Base-by-base conservation (phyloP, 2,113 vertebrate genomes). In the Odobenus rosmarus region DNA sequence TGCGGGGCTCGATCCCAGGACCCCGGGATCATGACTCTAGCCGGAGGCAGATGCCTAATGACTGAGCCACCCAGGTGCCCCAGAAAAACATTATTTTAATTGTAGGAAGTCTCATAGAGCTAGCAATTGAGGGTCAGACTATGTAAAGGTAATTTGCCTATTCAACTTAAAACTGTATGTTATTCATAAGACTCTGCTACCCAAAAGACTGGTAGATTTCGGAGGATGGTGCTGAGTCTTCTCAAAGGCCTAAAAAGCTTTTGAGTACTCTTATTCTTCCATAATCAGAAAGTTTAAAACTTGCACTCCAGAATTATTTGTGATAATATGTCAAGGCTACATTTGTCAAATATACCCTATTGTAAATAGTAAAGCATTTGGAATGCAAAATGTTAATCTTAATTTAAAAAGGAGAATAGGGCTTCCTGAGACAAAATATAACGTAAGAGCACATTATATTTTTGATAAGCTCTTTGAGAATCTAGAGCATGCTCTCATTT, bases 401-500 rank as follows among this genome's bases (percentile, higher is more conserved):
- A 36, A 6, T 97, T 51, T 36, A 62, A 88, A 83, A 81, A 18
- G 13, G 8, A 14, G 51, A 1, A 10, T 5, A 28, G 57, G 24
- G 4, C 3, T 88, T 57, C 16, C 12, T 61, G 39, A 59, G 24
- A 76, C 21, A 88, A 88, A 83, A 42, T 81, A 49, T 26, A 69
- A 21, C 31, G 51, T 91, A 90, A 67, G 23, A 91, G 31, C 46
- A 57, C 11, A 36, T 53, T 67, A 36, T 39, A 26, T 77, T 79
- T 90, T 77, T 42, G 14, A 77, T 33, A 77, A 49, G 46, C 23
- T 95, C 49, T 51, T 95, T 96, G 31, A 95, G n/a, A 95, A 82
- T 96, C 64, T 92, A 95, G 28, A 55, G 91, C 93, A 85, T 91
- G 90, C 53, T 69, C 51, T 95, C 42, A 51, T 57, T 59, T 91